Evolutionary conservation across 2,797 vertebrate genomes (phyloP), one percentile per base, ranked within the genome.

Genomic region (Sebastes dallii): DNA sequence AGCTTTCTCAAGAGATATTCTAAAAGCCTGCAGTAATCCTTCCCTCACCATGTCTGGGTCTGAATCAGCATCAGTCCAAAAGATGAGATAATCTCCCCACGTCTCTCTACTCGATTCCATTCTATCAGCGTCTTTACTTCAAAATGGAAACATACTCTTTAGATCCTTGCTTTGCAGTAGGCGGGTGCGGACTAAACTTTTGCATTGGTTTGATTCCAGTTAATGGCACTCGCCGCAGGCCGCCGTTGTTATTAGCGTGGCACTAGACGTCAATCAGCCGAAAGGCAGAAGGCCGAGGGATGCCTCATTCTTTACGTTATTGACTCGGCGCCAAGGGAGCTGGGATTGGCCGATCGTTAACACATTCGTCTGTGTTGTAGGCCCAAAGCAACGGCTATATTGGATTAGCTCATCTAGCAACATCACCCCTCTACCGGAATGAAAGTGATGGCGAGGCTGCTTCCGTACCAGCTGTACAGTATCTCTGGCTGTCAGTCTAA

Each of bases 11-110:
- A 81, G 91, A 92, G 92, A 89, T 85, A 78, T 85, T 87, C 76
- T 70, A 71, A 90, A 94, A 91, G 91, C 89, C 89, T 34, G 77
- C 83, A 12, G 86, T 93, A 93, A 93, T 92, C 93, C 89, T 78
- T 74, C 76, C 78, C 81, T 89, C 58, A 2, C 79, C 84, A 69
- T 84, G 89, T 90, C 88, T 89, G 76, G 70, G 87, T 85, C 81
- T 88, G 88, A 91, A 89, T 90, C 91, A 88, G 85, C 82, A 87
- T 88, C 85, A 72, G 80, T 82, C 87, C 87, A 66, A 82, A 84
- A 86, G 62, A 92, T 81, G 91, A 92, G 91, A 92, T 94, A 86
- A 94, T 93, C 90, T 90, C 83, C 86, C 73, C 80, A 83, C 81
- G 84, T 86, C 83, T 83, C 85, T 62, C 56, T 27, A 29, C 65